Base-by-base conservation (phyloP, 2,888 invertebrate genomes). In the Diaprepes abbreviatus region DNA sequence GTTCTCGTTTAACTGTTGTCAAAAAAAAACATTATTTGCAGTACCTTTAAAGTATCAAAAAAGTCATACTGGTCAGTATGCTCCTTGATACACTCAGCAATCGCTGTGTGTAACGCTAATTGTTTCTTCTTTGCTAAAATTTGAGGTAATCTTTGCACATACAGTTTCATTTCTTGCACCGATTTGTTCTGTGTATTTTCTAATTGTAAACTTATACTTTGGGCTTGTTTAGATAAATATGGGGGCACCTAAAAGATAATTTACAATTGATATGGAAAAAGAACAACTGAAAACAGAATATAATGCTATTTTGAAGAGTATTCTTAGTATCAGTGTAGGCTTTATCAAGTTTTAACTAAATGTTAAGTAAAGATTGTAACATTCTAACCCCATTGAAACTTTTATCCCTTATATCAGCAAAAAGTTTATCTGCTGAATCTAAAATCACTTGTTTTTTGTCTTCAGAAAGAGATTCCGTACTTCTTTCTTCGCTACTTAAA, bases 81-180 rank as follows among this genome's bases (percentile, higher is more conserved):
- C 85, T 96, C 95, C 83, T 97, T 96, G 28, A 98, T 92, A 81
- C 96, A 89, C 83, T 97, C 96, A 0, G 97, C 97, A 75, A 98
- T 94, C 33, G 96, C 93, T 3, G 95, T 97, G 80, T 98, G 97
- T 83, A 88, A 85, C 31, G 93, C 92, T n/a, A 96, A 86, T 0
- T 95, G 94, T 80, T 93, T 91, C 79, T 96, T 96, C 74, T 93
- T 92, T 16, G 92, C 92, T 79, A 97, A 86, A 86, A 98, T 89
- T 76, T 93, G 92, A 0, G 97, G 97, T 73, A 98, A 86, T 58
- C 93, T 91, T 33, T 94, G 92, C 1, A 98, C 97, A 83, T 97
- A 96, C 79, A 93, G 91, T 81, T 96, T 96, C 85, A 98, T 95
- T 85, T 97, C 96, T 78, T 94, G 94, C n/a, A 98, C 93, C 0